A percentile compares a stretch with the other conserved stretches of the same genome.
phyloP scores from a whole-genome alignment of 1,140 invertebrate genomes.

The Atta texana region DNA sequence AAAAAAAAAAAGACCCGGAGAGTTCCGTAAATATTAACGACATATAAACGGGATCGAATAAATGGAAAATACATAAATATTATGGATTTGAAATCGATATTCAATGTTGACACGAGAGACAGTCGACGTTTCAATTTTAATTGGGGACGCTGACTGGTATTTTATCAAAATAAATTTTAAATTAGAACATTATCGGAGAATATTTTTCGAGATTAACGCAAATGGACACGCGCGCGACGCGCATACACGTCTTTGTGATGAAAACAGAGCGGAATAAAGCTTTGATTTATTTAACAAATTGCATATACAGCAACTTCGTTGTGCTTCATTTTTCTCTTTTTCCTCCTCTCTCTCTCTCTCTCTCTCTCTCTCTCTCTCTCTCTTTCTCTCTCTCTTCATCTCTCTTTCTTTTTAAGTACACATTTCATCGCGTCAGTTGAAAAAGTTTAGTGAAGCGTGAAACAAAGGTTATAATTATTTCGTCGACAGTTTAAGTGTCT shows the following conservation, averaged over 20 bases:
- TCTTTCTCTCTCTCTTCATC: neutral
- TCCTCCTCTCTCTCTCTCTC: neutral
- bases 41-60: conserved; percentile 41
- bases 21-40: conserved; percentile 49
- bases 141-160: conserved; percentile 2
- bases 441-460: conserved; percentile 34
- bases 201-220: conserved; percentile 55
- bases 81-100: conserved; percentile 48
- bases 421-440: conserved; percentile 13
- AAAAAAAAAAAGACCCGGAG: conserved; percentile 14
- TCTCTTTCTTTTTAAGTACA: neutral
- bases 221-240: conserved; percentile 30
- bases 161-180: conserved; percentile 58
- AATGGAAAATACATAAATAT: conserved; percentile 60
- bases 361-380: too few species aligned
- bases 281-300: conserved; percentile 60
- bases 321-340: neutral
- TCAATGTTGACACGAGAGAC: conserved; percentile 40
- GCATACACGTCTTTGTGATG: conserved; percentile 32
- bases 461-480: conserved; percentile 31
- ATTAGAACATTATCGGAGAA: conserved; percentile 48
- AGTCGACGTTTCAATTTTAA: conserved; percentile 41
- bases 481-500: conserved; percentile 47
- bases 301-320: conserved; percentile 42
- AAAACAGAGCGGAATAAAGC: conserved; percentile 43